Evolutionary conservation across 2,113 vertebrate genomes (phyloP).

Genomic region (Ceyx melanurus): DNA sequence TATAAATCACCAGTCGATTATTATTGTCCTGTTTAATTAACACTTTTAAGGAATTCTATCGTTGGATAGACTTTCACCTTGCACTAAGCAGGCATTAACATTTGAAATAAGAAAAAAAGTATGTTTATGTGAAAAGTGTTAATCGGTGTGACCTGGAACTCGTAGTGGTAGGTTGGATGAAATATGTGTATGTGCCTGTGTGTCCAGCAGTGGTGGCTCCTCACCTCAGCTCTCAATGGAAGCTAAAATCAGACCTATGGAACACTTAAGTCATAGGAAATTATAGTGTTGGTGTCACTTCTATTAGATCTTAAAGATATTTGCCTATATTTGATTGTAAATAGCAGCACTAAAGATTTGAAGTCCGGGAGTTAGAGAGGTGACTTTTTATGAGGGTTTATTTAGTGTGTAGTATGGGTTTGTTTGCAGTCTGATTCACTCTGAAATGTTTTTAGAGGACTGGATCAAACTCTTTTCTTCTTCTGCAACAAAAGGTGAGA

Average conservation of each 20-base stretch:
- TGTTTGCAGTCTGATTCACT: not conserved
- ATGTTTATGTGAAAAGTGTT: constrained; percentile 38
- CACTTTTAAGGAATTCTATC: constrained; percentile 53
- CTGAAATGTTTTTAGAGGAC: not conserved
- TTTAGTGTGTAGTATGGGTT: not conserved
- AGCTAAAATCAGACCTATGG: not conserved
- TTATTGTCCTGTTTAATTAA: constrained; percentile 70
- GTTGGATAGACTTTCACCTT: constrained; percentile 53
- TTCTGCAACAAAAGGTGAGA: not conserved
- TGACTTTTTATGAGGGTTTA: not conserved
- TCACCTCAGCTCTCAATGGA: not conserved
- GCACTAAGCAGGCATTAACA: constrained; percentile 42
- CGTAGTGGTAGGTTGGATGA: not conserved
- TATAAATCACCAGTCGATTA: constrained; percentile 68
- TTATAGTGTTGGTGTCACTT: not conserved
- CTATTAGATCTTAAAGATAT: not conserved
- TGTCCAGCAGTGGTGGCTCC: not conserved
- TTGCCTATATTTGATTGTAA: not conserved
- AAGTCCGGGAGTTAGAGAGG: not conserved
- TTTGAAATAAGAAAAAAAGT: constrained; percentile 33
- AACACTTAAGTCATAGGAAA: not conserved
- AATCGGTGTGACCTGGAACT: not conserved
- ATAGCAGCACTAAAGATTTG: not conserved
- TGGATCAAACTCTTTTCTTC: not conserved
- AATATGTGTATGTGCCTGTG: not conserved